Base-by-base conservation (phyloP, 1,140 invertebrate genomes). In the Drosophila albomicans region DNA sequence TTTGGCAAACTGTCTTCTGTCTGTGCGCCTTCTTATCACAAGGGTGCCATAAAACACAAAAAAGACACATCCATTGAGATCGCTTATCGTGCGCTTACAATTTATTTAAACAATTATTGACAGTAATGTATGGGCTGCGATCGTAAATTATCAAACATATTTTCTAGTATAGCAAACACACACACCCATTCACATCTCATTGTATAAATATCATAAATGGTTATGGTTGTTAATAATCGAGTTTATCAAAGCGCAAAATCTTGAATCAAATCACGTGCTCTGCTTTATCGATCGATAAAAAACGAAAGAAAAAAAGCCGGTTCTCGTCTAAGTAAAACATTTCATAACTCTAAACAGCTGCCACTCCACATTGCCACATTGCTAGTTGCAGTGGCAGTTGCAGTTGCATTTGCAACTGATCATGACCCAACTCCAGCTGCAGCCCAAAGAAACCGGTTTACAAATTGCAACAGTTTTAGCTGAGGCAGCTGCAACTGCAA, bases 51-150 rank as follows among this genome's bases (percentile, higher is more conserved):
- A 6, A 56, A 38, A 72, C 20, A 20, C 2, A 20, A 20, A 20
- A 20, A 20, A 20, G 20, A 20, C 20, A 70, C 67, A 70, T 62
- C 41, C 72, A 75, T 70, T 43, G 13, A 58, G 63, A 72, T 66
- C 49, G 71, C 30, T 72, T 72, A 72, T 71, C 68, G 30, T 64
- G 66, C 16, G 45, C 62, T 32, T 54, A 35, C 65, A 76, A 82
- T 73, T 79, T 73, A 67, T 79, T 86, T 76, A 75, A 80, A 70
- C 77, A 80, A 78, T 80, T 88, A 78, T 80, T 88, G 84, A 87
- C 84, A 87, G 69, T 87, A 87, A 87, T 87, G 84, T 79, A 87
- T 87, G 84, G 59, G 67, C 43, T 6, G n/a, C 51, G 10, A 11
- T 66, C 81, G 66, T 78, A 81, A 80, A 85, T 81, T 76, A 87